These are phyloP conservation scores for Mormyrus proboscirostris DNA, from an alignment of 2,797 vertebrate species.

Conservation along the genomic window DNA sequence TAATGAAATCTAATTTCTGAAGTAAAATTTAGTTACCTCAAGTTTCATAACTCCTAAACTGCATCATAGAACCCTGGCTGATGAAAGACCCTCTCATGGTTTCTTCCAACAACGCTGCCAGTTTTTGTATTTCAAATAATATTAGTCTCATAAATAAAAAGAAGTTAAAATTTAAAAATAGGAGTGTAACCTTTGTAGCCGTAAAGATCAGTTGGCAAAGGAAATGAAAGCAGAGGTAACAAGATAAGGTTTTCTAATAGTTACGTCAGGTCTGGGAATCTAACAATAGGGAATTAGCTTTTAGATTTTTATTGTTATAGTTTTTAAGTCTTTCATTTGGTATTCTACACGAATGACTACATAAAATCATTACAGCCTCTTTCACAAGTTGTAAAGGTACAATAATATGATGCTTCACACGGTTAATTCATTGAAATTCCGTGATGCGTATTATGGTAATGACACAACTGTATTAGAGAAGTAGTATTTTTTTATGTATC, in stretches of 20 bases:
- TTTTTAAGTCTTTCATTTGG: neutral
- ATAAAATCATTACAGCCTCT: neutral
- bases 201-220: neutral
- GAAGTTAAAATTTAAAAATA: neutral
- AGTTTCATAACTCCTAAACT: conserved; percentile 21
- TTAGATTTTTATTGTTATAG: neutral
- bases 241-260: neutral
- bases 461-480: neutral
- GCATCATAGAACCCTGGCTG: neutral
- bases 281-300: neutral
- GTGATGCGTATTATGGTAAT: neutral
- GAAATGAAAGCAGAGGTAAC: conserved; percentile 18
- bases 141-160: conserved; percentile 11
- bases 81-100: neutral
- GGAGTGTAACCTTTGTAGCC: neutral
- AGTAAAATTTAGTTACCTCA: conserved; percentile 54
- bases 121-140: neutral
- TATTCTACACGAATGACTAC: neutral
- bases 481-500: neutral
- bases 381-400: neutral
- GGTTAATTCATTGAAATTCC: neutral
- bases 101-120: neutral
- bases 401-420: neutral
- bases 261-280: neutral
- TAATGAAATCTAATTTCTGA: conserved; percentile 62